These are phyloP conservation scores for Drosophila ercepeae DNA, from an alignment of 1,140 invertebrate genomes.

Conservation along the genomic window DNA sequence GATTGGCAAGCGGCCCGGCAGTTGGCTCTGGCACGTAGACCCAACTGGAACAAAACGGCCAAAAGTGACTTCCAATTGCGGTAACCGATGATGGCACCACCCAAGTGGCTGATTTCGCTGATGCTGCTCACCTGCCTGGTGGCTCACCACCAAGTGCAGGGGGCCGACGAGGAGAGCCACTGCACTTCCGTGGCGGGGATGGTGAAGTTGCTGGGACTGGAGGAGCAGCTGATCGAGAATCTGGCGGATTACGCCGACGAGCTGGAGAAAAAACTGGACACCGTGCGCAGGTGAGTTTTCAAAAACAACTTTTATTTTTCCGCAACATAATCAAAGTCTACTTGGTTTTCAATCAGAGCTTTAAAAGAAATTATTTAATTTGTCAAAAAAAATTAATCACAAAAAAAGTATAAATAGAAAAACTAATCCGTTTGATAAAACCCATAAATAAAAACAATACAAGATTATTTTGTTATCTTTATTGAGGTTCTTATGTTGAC, in stretches of 20 bases:
- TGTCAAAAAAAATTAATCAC: no score
- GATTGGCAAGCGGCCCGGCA: conserved; percentile 28
- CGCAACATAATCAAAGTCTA: no score
- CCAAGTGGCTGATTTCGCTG: conserved; percentile 15
- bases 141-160: conserved; percentile 2
- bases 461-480: not conserved
- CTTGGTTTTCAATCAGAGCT: no score
- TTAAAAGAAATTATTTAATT: no score
- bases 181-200: conserved; percentile 93
- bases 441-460: not conserved
- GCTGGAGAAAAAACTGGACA: conserved; percentile 52
- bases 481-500: not conserved
- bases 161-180: conserved; percentile 51
- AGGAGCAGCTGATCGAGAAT: conserved; percentile 91
- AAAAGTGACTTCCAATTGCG: conserved; percentile 8
- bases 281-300: conserved; percentile 57
- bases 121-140: not conserved
- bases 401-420: not conserved
- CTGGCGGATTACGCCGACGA: conserved; percentile 90
- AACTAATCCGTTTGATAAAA: not conserved
- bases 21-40: conserved; percentile 51
- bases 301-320: no score
- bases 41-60: conserved; percentile 3
- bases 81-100: conserved; percentile 25
- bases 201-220: conserved; percentile 93